Conservation (phyloP, 2,888 invertebrate genomes). For the Orthosia gothica region DNA sequence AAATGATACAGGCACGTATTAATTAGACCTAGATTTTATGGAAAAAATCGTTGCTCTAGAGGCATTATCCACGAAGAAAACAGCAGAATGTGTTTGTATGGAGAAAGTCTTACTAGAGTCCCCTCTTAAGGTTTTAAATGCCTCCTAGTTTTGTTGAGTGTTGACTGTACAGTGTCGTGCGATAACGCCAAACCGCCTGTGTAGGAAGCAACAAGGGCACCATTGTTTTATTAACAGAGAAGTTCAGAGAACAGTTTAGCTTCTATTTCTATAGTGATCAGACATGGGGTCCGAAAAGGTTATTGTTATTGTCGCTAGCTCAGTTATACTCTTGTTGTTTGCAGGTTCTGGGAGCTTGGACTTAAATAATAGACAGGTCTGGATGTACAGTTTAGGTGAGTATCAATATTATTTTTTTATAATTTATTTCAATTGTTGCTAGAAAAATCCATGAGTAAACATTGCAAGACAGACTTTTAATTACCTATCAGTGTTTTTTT, state of each 20-base stretch:
- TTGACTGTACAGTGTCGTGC: slow-evolving; percentile 31
- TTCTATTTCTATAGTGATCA: background rate
- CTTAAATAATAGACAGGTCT: slow-evolving; percentile 67
- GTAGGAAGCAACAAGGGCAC: slow-evolving; percentile 6
- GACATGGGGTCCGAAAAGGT: slow-evolving; percentile 32
- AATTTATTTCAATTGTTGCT: too few relatives aligned
- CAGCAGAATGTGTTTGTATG: too few relatives aligned
- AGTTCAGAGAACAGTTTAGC: slow-evolving; percentile 4
- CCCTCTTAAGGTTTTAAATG: too few relatives aligned
- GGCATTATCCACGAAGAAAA: too few relatives aligned
- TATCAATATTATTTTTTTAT: slow-evolving; percentile 4
- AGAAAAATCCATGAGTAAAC: background rate
- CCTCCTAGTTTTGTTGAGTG: slow-evolving; percentile 14
- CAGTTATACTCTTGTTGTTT: slow-evolving; percentile 46
- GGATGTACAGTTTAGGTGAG: slow-evolving; percentile 72
- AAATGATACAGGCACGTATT: too few relatives aligned
- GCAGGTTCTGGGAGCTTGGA: slow-evolving; percentile 70
- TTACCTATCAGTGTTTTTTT: background rate
- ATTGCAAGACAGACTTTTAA: background rate
- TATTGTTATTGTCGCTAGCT: background rate
- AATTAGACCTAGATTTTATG: too few relatives aligned
- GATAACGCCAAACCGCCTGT: background rate
- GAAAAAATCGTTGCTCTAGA: too few relatives aligned
- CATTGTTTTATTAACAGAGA: background rate
- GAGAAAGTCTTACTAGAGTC: too few relatives aligned